Evolutionary conservation across 2,113 vertebrate species (phyloP).

Genomic region (Paracyprichromis sp.): DNA sequence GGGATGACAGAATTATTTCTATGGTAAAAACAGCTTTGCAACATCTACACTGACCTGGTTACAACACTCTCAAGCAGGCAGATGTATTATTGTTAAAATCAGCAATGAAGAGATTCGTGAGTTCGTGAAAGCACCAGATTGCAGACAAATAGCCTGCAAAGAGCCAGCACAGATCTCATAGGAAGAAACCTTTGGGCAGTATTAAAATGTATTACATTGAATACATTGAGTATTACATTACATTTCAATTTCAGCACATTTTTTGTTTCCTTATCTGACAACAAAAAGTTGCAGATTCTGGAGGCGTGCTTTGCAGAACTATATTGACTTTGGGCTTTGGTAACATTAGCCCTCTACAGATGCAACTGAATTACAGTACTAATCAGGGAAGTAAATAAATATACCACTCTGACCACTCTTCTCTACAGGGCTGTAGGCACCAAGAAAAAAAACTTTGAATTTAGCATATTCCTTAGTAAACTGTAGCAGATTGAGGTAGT

Average conservation of each 20-base stretch:
- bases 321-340: neutral
- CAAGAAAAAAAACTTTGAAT: constrained; percentile 6
- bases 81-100: neutral
- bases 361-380: neutral
- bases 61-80: neutral
- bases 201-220: neutral
- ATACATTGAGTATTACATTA: neutral
- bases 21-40: neutral
- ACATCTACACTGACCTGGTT: neutral
- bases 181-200: neutral
- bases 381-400: neutral
- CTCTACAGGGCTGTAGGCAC: neutral
- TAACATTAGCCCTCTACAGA: neutral
- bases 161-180: neutral
- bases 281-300: neutral
- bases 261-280: neutral
- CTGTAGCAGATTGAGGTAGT: neutral
- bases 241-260: neutral
- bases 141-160: neutral
- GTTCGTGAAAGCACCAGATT: neutral
- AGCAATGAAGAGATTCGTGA: neutral
- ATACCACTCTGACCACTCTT: neutral
- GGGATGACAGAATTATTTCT: neutral
- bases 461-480: neutral
- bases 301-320: neutral